A percentile compares a stretch with the other conserved stretches of the same genome.
Conservation (phyloP, 2,113 vertebrate genomes). For the Zapus hudsonius region DNA sequence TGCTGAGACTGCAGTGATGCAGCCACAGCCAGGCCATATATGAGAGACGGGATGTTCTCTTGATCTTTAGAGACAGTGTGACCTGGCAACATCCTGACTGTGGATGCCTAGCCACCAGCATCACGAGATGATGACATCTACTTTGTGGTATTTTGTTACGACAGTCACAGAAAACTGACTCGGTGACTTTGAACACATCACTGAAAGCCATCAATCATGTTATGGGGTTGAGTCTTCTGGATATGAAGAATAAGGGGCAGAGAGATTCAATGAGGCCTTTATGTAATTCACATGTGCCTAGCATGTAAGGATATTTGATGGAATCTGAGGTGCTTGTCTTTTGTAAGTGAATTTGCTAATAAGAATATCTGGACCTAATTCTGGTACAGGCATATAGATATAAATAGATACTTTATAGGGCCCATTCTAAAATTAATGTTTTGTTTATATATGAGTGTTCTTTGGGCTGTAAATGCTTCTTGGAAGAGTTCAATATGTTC, state of each 20-base stretch:
- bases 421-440: not conserved
- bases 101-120: not conserved
- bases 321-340: not conserved
- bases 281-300: not conserved
- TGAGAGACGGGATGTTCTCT: not conserved
- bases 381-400: not conserved
- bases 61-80: not conserved
- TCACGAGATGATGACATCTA: not conserved
- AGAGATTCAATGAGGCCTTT: fast-evolving
- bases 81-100: not conserved
- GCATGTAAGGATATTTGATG: not conserved
- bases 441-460: not conserved
- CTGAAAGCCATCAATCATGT: not conserved
- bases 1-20: fast-evolving
- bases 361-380: not conserved
- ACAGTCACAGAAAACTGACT: too few relatives aligned
- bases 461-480: not conserved
- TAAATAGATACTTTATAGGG: not conserved
- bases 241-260: not conserved
- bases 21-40: too few relatives aligned
- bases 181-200: not conserved
- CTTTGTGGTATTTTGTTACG: not conserved
- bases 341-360: not conserved
- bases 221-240: too few relatives aligned
- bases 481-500: not conserved